Conservation (phyloP, 2,888 invertebrate species). For the Pammene aurita region DNA sequence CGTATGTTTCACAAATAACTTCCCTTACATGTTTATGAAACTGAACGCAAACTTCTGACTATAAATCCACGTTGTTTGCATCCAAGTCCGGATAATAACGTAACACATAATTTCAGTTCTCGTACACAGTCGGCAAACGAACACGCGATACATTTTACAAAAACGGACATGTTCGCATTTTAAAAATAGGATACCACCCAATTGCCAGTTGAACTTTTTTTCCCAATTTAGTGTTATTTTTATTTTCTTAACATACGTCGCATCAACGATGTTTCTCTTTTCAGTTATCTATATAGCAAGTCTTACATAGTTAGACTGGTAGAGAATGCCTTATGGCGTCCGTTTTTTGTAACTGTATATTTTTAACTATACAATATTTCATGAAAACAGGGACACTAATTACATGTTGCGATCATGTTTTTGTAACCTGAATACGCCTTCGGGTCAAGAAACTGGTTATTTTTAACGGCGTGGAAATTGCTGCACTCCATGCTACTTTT, state of each 20-base stretch:
- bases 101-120: constrained; percentile 21
- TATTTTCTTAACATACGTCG: too few relatives aligned
- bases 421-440: neutral
- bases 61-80: constrained; percentile 26
- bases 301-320: too few relatives aligned
- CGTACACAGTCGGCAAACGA: constrained; percentile 12
- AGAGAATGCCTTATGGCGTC: too few relatives aligned
- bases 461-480: constrained; percentile 31
- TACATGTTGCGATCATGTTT: neutral
- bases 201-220: too few relatives aligned
- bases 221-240: too few relatives aligned
- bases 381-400: too few relatives aligned
- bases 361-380: too few relatives aligned
- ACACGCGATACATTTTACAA: constrained; percentile 32
- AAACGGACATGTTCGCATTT: neutral
- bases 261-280: too few relatives aligned
- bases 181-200: neutral
- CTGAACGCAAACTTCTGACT: neutral
- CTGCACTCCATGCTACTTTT: constrained; percentile 18
- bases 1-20: neutral
- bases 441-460: constrained; percentile 31
- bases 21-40: constrained; percentile 12
- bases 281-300: too few relatives aligned
- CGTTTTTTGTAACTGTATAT: too few relatives aligned
- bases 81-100: constrained; percentile 17